A percentile compares a stretch with the other conserved stretches of the same genome.
phyloP scores from a whole-genome alignment of 2,888 invertebrate species.

The Cheilosia pagana region DNA sequence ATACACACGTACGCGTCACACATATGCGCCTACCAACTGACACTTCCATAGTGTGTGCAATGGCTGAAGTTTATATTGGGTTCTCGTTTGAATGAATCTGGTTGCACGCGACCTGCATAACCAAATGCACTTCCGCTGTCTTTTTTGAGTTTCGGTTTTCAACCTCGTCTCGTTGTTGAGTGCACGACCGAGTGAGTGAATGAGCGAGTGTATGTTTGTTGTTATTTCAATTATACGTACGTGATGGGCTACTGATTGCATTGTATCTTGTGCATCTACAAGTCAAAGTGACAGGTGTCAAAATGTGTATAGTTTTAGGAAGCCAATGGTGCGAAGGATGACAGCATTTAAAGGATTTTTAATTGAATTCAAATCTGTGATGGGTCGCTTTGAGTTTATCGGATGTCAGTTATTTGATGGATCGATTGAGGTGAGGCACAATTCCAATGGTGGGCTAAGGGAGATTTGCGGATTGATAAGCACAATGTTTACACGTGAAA shows the following conservation, averaged over 20 bases:
- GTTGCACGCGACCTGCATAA: constrained; percentile 74
- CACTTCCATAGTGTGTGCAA: constrained; percentile 6
- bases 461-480: background rate
- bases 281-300: constrained; percentile 73
- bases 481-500: background rate
- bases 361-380: constrained; percentile 69
- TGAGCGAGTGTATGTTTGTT: constrained; percentile 42
- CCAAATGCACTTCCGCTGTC: constrained; percentile 74
- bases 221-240: constrained; percentile 71
- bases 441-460: background rate
- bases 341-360: constrained; percentile 62
- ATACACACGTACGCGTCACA: constrained; percentile 1
- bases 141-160: constrained; percentile 61
- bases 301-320: constrained; percentile 62
- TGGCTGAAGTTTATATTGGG: constrained; percentile 57
- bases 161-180: background rate
- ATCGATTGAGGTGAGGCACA: constrained; percentile 12
- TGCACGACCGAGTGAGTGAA: constrained; percentile 4
- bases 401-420: constrained; percentile 63
- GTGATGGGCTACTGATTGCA: constrained; percentile 69
- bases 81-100: constrained; percentile 72
- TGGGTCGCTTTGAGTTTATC: constrained; percentile 60
- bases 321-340: constrained; percentile 61
- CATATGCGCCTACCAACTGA: constrained; percentile 1
- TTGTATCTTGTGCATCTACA: constrained; percentile 71